phyloP scores from a whole-genome alignment of 2,888 invertebrate genomes.

The Ormyrus thymus region DNA sequence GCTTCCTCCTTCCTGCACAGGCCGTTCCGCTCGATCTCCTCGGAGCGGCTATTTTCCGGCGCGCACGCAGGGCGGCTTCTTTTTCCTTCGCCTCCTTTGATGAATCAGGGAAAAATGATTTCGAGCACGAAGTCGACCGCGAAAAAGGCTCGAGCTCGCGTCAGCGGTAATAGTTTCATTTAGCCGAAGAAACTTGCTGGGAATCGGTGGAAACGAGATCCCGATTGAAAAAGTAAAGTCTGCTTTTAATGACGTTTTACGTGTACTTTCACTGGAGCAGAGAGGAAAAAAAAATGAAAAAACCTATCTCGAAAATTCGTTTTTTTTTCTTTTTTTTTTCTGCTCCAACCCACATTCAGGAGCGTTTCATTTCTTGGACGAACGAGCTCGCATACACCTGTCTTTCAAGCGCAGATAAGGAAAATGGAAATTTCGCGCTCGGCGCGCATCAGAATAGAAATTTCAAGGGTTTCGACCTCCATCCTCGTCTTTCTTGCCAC shows the following conservation, averaged over 20 bases:
- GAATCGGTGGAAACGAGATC: no score
- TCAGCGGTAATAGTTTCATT: no score
- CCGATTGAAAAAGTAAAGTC: no score
- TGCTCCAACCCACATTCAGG: no score
- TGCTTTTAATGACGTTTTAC: no score
- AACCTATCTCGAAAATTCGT: no score
- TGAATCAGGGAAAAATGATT: constrained; percentile 6
- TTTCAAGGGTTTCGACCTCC: not conserved
- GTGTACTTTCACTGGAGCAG: no score
- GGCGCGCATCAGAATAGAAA: constrained; percentile 2
- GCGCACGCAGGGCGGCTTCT: not conserved
- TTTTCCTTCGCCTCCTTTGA: constrained; percentile 2
- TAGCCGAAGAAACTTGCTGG: no score
- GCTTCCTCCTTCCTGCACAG: constrained; percentile 30
- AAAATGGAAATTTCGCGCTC: constrained; percentile 38
- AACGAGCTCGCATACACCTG: not conserved
- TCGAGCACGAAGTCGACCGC: not conserved
- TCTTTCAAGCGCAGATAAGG: constrained; percentile 23
- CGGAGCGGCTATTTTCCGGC: not conserved
- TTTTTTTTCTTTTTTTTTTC: no score
- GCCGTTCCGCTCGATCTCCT: constrained; percentile 14
- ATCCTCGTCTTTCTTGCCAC: not conserved
- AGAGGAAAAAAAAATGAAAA: no score
- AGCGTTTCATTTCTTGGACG: no score
- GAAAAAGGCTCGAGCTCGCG: no score